Base-by-base conservation (phyloP, 2,888 invertebrate species). In the Tortrix viridana region DNA sequence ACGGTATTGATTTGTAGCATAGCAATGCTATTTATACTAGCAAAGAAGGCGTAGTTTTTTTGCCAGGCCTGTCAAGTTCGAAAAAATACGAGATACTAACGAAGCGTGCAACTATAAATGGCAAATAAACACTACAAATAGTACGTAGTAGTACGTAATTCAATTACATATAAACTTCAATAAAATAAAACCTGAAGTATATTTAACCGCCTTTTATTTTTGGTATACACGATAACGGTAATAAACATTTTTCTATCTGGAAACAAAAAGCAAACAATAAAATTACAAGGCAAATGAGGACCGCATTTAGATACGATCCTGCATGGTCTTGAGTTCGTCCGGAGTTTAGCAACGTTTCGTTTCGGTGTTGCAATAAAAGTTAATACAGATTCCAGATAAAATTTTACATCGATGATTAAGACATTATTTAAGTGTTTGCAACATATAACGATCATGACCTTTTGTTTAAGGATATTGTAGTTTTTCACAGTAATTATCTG, bases 311-410 rank as follows among this genome's bases (percentile, higher is more conserved):
- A 62, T 62, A 62, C 56, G 46, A 57, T 62, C 56, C 62, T 46
- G 50, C 18, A 53, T 50, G 62, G 26, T 57, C 62, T 62, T 62
- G 62, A 62, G 50, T 50, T 56, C 62, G 46, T 57, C 56, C 62
- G 62, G 62, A 37, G 14, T 57, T 52, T 62, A 26, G 62, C 56
- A 62, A 62, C 38, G n/a, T 22, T 53, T 53, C 53, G 53, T 41
- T 49, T 23, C 38, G 56, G 44, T 62, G 50, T 47, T 38, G 62
- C 46, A 62, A 62, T 23, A 50, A 46, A 57, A 62, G 9, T 46
- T 18, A 18, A 44, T 9, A 44, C 52, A 60, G 50, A 60, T 60
- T 44, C 46, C 52, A 52, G 23, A 52, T 56, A 52, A 46, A 56
- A 62, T 62, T 41, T 37, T 49, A 56, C 44, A 44, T 37, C 22